Evolutionary conservation across 2,888 invertebrate genomes (phyloP), one percentile per base, ranked within the genome.

Genomic region (Gymnocheta viridis): DNA sequence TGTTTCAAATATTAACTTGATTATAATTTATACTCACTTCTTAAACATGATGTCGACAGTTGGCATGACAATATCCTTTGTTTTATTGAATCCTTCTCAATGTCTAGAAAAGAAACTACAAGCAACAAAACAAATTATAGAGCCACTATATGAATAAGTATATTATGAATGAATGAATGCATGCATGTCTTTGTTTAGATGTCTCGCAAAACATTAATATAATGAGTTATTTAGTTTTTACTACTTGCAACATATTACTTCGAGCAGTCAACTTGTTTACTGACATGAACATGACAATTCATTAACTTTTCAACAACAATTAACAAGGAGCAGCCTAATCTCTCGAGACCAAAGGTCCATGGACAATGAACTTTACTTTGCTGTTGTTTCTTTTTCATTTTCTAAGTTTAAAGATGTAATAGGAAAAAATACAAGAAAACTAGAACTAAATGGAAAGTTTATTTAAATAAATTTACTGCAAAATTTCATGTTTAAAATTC

Each of bases 281-380:
- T 79, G 66, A 32, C 81, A 76, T 76, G 56, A 54, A 82, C 83
- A 76, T 60, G 83, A 80, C 80, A 79, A 83, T 66, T 76, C 83
- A 74, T 83, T 83, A 83, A 83, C 64, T 83, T 83, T 66, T 74
- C 64, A 66, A 51, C 49, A 74, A 66, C 58, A 69, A 73, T 64
- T 79, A 74, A 74, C 60, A 76, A 70, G 44, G 49, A 64, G 62
- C 64, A 41, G 38, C 58, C 10, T 38, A 56, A 29, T 41, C 64
- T 60, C 44, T 60, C 7, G 24, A 51, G 72, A 51, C 58, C 17
- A 74, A 56, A 69, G 60, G 6, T 19, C 38, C 29, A 70, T 70
- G 79, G 82, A 41, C 70, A 74, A 70, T 83, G 74, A 79, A 83
- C 82, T 80, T 58, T 44, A 70, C 22, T 76, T 60, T 69, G 67